Base-by-base conservation (phyloP, 2,113 vertebrate genomes). In the Corydoras maculifer region DNA sequence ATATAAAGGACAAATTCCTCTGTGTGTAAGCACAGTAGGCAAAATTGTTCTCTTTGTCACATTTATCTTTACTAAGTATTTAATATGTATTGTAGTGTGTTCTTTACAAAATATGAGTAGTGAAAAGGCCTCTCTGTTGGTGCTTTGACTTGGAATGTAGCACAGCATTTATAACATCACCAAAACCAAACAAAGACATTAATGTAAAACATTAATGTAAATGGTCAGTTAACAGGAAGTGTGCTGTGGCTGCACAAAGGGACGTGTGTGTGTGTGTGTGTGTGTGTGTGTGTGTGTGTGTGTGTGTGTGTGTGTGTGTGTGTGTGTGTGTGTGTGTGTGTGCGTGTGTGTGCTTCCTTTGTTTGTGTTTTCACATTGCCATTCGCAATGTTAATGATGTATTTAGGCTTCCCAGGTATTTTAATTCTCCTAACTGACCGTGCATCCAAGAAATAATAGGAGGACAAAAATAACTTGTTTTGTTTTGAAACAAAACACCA, bases 161-260 rank as follows among this genome's bases (percentile, higher is more conserved):
- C 35, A 43, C 7, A 43, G 35, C 35, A 43, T 43, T 43, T 43
- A 43, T 8, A 43, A 43, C 7, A 43, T 43, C 35, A 43, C 7
- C 35, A 4, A 43, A 43, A 43, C 1, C 35, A 43, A 43, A 43
- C 35, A 8, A 43, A 53, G 4, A n/a, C 54, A 55, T 32, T 8
- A 51, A 1, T 53, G 59, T 12, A 15, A 35, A 51, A 18, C n/a
- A 31, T 18, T 18, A 25, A 73, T 73, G 43, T 53, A 66, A 66
- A 73, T 60, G 55, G 57, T 67, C 29, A 61, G 48, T 66, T 48
- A 66, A 11, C 43, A 66, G 63, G 62, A 70, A 70, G 68, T 8
- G 8, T 57, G 50, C 48, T 1, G 2, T 49, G 9, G 31, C 9
- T 49, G 15, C 12, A 72, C 70, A 72, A 73, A 32, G n/a, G 14